Evolutionary conservation across 2,113 vertebrate species (phyloP), one percentile per base, ranked within the genome.

Genomic region (Cephalopterus ornatus): DNA sequence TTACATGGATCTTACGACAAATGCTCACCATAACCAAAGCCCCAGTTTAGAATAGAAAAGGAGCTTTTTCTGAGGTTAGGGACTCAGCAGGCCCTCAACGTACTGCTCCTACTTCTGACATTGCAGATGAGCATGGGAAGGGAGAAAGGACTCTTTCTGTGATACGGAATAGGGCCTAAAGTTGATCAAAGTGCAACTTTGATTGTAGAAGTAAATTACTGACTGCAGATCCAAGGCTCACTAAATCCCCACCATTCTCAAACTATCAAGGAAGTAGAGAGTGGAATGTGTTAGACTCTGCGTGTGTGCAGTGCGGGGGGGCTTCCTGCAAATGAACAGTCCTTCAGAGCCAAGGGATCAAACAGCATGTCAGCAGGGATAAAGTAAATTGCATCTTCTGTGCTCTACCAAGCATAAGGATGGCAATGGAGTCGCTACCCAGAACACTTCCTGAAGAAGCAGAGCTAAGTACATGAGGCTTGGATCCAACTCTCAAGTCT

Each of bases 41-140:
- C 35, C 14, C 26, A 35, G 21, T 17, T 47, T 10, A 27, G 21
- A 81, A 37, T 2, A 58, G 23, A 42, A 65, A 83, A 88, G 24
- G 6, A 86, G 11, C 7, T 19, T 52, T 86, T 86, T 68, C 28
- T 63, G 39, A 42, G 32, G 7, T 47, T 14, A 75, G 14, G 16
- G 8, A 63, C 32, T 71, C 14, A 27, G 30, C 27, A 85, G 35
- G 22, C 35, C 17, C 63, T 71, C 52, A 70, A 55, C 3, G 7
- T 35, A 21, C 37, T 66, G 28, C 5, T 82, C 16, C 46, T 68
- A 53, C 14, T 50, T 63, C 39, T 84, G 23, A 42, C 49, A 39
- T 8, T 33, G 12, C 19, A 72, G 19, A 55, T 24, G 12, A 91
- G 18, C 17, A 23, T 1, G 0, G 8, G 4, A 6, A 53, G 6